Evolutionary conservation across 1,140 invertebrate genomes (phyloP).

Genomic region (Frieseomelitta varia): DNA sequence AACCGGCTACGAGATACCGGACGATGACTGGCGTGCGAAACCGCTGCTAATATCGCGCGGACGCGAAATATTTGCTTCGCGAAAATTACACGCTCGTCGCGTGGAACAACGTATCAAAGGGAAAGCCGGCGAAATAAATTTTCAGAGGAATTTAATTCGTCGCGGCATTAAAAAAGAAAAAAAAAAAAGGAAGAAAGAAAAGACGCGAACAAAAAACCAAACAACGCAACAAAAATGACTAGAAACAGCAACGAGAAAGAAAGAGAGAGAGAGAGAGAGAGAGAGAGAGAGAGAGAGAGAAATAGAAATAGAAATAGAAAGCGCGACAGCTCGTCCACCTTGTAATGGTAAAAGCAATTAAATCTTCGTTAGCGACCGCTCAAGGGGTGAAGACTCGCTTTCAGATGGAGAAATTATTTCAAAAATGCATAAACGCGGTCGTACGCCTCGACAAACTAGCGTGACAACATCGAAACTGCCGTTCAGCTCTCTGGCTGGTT

Average conservation of each 20-base stretch:
- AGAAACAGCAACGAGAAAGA: background rate
- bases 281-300: background rate
- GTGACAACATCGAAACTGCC: conserved; percentile 1
- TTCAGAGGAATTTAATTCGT: conserved; percentile 49
- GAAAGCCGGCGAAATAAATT: conserved; percentile 43
- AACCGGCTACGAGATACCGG: background rate
- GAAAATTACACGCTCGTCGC: conserved; percentile 40
- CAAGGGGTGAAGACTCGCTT: background rate
- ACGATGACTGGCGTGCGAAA: conserved; percentile 31
- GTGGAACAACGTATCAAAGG: conserved; percentile 38
- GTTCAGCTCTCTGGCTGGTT: background rate
- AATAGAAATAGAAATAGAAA: background rate
- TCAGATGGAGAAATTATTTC: conserved; percentile 3
- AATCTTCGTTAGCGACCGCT: conserved; percentile 35
- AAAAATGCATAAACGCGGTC: background rate
- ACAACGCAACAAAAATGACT: background rate
- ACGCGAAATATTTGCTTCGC: conserved; percentile 22
- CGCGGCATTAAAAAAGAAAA: background rate
- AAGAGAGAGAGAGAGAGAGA: background rate
- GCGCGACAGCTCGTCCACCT: background rate
- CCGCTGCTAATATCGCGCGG: conserved; percentile 34
- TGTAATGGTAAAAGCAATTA: conserved; percentile 32
- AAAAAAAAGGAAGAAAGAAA: too few species aligned
- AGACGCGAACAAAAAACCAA: background rate
- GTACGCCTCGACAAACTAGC: background rate